Base-by-base conservation (phyloP, 2,797 vertebrate species). In the Toxotes lorentzi region DNA sequence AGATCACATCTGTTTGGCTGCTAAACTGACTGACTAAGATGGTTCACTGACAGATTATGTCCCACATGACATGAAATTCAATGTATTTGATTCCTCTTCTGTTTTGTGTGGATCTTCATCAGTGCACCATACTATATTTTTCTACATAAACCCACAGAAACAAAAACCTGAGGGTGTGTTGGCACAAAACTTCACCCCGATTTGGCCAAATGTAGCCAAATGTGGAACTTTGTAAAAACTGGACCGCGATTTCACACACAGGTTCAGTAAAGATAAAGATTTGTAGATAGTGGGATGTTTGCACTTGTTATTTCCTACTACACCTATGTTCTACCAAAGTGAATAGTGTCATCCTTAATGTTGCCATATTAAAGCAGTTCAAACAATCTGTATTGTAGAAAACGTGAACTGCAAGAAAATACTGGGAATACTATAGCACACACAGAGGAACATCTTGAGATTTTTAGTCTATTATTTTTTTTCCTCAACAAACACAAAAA, bases 321-420 rank as follows among this genome's bases (percentile, higher is more conserved):
- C 50, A 71, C 4, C 5, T 41, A 43, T 21, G 30, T 59, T 53
- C 50, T 45, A 47, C 3, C 3, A 17, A 34, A 70, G 4, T 60
- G 23, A 82, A 61, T 27, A 58, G 17, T 43, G 45, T 61, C 78
- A 19, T 65, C 59, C 5, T 43, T 53, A 41, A 48, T 45, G 38
- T 54, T 40, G 51, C 48, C 4, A 17, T 76, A 57, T 69, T 16
- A 53, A 30, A 78, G 35, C 63, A 71, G 62, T 11, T 76, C 14
- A 66, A 72, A 65, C 13, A 57, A 70, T 59, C 11, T 14, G 43
- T 3, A 70, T n/a, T 64, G 11, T 24, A 53, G 47, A 40, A 68
- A 69, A 81, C 30, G 58, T 23, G 35, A 79, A 62, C 21, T 50
- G 76, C 47, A 66, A 58, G 63, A 45, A 79, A 81, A 85, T 7